Conservation (phyloP, 2,888 invertebrate genomes). For the Drepanosiphum platanoidis region DNA sequence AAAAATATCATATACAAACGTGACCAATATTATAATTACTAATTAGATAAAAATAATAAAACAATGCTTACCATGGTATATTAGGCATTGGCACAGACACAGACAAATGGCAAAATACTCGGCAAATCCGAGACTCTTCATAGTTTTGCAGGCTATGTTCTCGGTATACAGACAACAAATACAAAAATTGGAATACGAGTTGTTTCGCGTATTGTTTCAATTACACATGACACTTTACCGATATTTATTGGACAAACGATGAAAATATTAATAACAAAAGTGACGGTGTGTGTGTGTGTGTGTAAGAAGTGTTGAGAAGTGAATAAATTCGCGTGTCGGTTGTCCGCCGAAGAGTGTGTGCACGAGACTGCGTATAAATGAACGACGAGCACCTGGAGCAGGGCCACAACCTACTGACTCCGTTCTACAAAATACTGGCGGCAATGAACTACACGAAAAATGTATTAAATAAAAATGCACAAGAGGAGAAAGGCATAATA, state of each 20-base stretch:
- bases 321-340: background rate
- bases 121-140: conserved; percentile 60
- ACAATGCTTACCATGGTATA: conserved; percentile 44
- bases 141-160: background rate
- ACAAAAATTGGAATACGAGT: background rate
- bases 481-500: conserved; percentile 54
- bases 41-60: background rate
- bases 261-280: background rate
- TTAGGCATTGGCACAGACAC: conserved; percentile 45
- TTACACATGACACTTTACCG: background rate
- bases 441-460: conserved; percentile 46
- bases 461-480: conserved; percentile 36
- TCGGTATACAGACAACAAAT: background rate
- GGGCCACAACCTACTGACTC: conserved; percentile 62
- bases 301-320: background rate
- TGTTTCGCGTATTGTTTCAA: background rate
- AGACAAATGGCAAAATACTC: conserved; percentile 39
- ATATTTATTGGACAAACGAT: background rate
- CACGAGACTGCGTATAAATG: conserved; percentile 36
- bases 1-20: background rate
- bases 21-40: background rate
- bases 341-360: conserved; percentile 43
- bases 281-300: background rate
- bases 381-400: conserved; percentile 46
- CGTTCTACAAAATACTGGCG: conserved; percentile 52